Evolutionary conservation across 2,113 vertebrate genomes (phyloP).

Genomic region (Pomatostomus ruficeps): DNA sequence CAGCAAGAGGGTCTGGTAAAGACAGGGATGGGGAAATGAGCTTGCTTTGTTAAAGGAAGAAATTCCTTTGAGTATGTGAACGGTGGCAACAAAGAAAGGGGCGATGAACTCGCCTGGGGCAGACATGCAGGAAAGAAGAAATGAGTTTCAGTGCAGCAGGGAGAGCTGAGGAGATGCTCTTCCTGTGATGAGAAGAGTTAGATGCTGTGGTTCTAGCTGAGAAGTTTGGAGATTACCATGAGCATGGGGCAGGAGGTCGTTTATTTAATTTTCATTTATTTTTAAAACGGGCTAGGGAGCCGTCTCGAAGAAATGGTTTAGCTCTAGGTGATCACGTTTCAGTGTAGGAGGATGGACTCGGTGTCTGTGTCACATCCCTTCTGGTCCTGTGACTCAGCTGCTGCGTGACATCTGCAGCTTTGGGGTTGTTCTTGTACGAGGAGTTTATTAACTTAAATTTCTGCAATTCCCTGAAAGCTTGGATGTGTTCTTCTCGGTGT

Average conservation of each 20-base stretch:
- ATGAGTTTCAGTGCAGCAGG: background rate
- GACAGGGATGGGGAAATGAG: background rate
- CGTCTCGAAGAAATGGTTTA: fast-evolving
- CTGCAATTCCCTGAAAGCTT: background rate
- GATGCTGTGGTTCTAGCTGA: background rate
- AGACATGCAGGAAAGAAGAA: background rate
- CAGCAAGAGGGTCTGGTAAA: background rate
- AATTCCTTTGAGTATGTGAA: background rate
- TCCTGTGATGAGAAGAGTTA: background rate
- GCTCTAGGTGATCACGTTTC: background rate
- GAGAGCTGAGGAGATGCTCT: background rate
- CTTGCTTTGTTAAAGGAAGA: background rate
- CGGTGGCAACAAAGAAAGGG: background rate
- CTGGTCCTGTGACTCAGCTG: background rate
- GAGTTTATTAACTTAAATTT: background rate
- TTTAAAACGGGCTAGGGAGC: background rate
- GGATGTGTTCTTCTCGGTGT: background rate
- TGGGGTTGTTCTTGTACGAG: background rate
- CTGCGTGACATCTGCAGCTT: background rate
- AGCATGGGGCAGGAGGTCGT: background rate
- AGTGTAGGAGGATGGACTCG: background rate
- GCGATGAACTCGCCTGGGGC: fast-evolving
- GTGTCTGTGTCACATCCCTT: background rate
- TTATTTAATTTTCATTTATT: background rate
- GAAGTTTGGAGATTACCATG: background rate